phyloP scores from a whole-genome alignment of 2,797 vertebrate species.

The Poecilia velifera region DNA sequence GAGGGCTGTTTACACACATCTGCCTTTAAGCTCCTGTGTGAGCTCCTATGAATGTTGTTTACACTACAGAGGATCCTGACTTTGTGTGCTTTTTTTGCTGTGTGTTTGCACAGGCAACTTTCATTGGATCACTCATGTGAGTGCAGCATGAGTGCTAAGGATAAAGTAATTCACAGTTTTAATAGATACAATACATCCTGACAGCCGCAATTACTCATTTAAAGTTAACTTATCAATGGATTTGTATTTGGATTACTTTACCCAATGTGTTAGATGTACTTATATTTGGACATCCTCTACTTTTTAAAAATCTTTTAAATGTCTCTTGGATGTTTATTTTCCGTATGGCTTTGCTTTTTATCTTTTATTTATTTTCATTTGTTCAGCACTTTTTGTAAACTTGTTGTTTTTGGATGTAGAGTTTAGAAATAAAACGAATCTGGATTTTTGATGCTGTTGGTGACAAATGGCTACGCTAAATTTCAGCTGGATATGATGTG shows the following conservation, averaged over 20 bases:
- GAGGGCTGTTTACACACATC: constrained; percentile 9
- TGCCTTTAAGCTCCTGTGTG: background rate
- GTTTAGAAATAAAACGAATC: too few relatives aligned
- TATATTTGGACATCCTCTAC: background rate
- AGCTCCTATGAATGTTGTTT: background rate
- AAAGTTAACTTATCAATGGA: background rate
- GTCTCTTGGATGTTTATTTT: too few relatives aligned
- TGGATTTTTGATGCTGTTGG: background rate
- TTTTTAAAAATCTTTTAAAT: too few relatives aligned
- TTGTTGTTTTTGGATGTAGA: too few relatives aligned
- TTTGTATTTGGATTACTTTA: background rate
- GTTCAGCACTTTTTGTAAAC: too few relatives aligned
- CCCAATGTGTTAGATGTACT: background rate
- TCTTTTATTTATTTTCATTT: too few relatives aligned
- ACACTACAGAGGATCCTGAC: background rate
- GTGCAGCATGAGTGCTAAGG: background rate
- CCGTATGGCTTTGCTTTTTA: too few relatives aligned
- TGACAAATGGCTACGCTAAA: background rate
- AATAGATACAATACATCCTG: background rate
- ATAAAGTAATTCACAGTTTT: background rate
- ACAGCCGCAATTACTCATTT: background rate
- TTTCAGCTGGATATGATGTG: background rate
- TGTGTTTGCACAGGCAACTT: background rate
- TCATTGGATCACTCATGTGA: background rate
- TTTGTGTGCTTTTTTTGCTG: background rate